Evolutionary conservation across 2,797 vertebrate species (phyloP).

Genomic region (Yasuhikotakia modesta): DNA sequence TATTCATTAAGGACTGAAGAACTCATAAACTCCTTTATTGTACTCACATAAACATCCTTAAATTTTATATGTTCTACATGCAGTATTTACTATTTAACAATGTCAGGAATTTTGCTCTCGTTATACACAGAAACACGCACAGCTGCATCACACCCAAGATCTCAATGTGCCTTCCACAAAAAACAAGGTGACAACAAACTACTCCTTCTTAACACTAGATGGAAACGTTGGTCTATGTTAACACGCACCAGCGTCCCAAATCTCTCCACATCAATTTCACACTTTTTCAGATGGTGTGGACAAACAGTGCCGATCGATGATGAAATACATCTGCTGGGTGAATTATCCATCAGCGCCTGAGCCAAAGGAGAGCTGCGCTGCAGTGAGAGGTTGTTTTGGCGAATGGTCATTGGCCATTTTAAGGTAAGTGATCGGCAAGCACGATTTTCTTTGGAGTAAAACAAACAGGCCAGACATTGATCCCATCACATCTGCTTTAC

Average conservation of each 20-base stretch:
- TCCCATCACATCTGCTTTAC: not conserved
- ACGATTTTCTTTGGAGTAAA: slow-evolving; percentile 23
- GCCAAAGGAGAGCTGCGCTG: slow-evolving; percentile 24
- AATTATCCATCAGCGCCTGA: slow-evolving; percentile 32
- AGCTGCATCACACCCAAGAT: not conserved
- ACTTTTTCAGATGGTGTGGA: slow-evolving; percentile 26
- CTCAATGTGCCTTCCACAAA: no score
- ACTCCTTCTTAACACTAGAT: slow-evolving; percentile 40
- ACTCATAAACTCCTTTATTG: slow-evolving; percentile 5
- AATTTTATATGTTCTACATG: not conserved
- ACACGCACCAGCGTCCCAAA: not conserved
- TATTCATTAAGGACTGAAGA: not conserved
- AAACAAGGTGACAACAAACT: no score
- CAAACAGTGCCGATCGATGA: slow-evolving; percentile 18
- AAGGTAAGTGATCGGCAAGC: slow-evolving; percentile 14
- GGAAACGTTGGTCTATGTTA: slow-evolving; percentile 33
- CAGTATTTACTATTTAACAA: not conserved
- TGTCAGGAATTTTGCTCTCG: not conserved
- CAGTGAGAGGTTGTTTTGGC: slow-evolving; percentile 5
- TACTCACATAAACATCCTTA: not conserved
- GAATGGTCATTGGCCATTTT: slow-evolving; percentile 16
- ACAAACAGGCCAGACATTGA: slow-evolving; percentile 10
- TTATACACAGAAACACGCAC: not conserved
- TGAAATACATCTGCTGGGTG: slow-evolving; percentile 37
- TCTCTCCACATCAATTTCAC: slow-evolving; percentile 26